Evolutionary conservation across 2,797 vertebrate genomes (phyloP).

Genomic region (Thripadectes ignobilis): DNA sequence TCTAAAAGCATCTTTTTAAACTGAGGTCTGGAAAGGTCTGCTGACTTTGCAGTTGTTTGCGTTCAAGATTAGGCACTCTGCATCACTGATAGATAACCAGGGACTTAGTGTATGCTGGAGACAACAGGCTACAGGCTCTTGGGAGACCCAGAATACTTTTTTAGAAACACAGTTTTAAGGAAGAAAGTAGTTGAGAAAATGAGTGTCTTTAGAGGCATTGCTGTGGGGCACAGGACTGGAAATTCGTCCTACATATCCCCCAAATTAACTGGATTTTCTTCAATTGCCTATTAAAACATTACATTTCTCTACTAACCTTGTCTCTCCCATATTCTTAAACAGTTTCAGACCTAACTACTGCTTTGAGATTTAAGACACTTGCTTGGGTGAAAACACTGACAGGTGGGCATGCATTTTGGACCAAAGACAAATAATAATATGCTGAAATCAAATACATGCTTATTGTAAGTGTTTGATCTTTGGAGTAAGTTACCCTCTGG

Average conservation of each 20-base stretch:
- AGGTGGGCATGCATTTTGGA: background rate
- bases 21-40: background rate
- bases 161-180: background rate
- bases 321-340: background rate
- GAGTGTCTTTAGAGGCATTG: background rate
- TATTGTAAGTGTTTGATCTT: background rate
- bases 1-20: background rate
- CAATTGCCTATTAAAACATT: background rate
- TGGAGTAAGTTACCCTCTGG: background rate
- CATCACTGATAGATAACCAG: background rate
- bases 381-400: background rate
- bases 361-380: background rate
- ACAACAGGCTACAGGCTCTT: background rate
- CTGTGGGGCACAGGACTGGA: background rate
- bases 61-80: background rate
- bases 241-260: background rate
- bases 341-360: background rate
- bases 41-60: background rate
- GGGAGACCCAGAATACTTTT: background rate
- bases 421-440: background rate
- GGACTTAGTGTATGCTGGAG: background rate
- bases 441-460: background rate
- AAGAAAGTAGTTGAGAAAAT: background rate
- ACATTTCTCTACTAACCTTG: background rate
- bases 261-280: background rate